phyloP scores from a whole-genome alignment of 2,888 invertebrate genomes.

The Thecophora atra region DNA sequence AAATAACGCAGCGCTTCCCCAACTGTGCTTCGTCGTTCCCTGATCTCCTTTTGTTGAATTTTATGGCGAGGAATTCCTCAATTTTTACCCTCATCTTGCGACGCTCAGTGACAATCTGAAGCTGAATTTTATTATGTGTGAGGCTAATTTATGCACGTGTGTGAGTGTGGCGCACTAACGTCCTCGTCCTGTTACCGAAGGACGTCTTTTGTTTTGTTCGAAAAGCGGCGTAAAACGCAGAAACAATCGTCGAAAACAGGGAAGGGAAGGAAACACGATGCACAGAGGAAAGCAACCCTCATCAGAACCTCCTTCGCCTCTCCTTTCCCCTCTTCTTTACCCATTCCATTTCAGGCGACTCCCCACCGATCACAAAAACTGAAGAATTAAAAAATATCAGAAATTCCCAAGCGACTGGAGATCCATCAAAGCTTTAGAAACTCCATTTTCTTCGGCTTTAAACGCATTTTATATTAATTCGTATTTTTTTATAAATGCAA shows the following conservation, averaged over 20 bases:
- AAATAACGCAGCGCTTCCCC: too few species aligned
- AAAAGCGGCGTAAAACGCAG: background rate
- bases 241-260: background rate
- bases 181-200: conserved; percentile 25
- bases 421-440: background rate
- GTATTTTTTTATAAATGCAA: too few species aligned
- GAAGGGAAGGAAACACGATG: background rate
- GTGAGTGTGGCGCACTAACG: background rate
- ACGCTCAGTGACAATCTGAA: background rate
- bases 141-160: background rate
- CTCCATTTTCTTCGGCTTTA: background rate
- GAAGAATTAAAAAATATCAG: too few species aligned
- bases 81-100: background rate
- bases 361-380: too few species aligned
- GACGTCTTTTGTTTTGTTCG: conserved; percentile 7
- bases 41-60: conserved; percentile 19
- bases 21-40: too few species aligned
- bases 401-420: too few species aligned
- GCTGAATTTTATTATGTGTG: conserved; percentile 1
- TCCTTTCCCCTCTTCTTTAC: too few species aligned
- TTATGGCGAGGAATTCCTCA: background rate
- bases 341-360: too few species aligned
- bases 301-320: too few species aligned
- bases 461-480: background rate
- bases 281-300: too few species aligned